Percentiles rank a stretch among this genome's conserved stretches.
phyloP scores from a whole-genome alignment of 2,113 vertebrate genomes.

The Pomatostomus ruficeps region DNA sequence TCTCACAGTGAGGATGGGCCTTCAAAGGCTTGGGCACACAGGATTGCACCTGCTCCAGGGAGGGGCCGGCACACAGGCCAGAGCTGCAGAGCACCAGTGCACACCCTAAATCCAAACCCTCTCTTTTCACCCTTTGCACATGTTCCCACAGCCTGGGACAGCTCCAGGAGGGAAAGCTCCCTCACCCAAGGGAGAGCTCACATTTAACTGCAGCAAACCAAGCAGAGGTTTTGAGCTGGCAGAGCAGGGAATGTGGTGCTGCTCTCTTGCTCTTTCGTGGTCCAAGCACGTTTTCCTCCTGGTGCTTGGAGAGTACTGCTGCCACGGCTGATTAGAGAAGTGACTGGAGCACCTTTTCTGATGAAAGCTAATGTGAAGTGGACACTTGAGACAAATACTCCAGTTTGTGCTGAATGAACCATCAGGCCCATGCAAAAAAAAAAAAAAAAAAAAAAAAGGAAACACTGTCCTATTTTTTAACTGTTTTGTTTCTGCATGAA shows the following conservation, averaged over 20 bases:
- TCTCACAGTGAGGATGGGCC: rapidly evolving
- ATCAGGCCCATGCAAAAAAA: not conserved
- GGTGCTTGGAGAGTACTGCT: not conserved
- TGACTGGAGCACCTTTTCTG: not conserved
- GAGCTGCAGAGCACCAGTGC: not conserved
- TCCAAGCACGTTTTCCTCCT: not conserved
- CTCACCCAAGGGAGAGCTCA: not conserved
- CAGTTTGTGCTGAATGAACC: not conserved
- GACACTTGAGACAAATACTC: not conserved
- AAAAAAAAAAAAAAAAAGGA: not conserved
- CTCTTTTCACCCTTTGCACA: too few species aligned
- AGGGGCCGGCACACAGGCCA: not conserved
- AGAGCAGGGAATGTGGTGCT: not conserved
- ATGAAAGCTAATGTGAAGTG: not conserved
- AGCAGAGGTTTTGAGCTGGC: not conserved
- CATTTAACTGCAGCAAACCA: not conserved
- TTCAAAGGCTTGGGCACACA: not conserved
- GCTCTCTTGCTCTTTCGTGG: not conserved
- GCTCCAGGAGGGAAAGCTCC: not conserved
- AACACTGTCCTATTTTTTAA: not conserved
- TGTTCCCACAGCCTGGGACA: not conserved
- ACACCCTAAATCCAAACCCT: not conserved
- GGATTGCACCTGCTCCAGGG: rapidly evolving
- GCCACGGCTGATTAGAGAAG: not conserved
- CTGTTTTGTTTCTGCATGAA: not conserved